Percentiles rank a stretch among this genome's conserved stretches.
These are phyloP conservation scores for Cinara cedri DNA, from an alignment of 2,888 invertebrate species.

Conservation along the genomic window DNA sequence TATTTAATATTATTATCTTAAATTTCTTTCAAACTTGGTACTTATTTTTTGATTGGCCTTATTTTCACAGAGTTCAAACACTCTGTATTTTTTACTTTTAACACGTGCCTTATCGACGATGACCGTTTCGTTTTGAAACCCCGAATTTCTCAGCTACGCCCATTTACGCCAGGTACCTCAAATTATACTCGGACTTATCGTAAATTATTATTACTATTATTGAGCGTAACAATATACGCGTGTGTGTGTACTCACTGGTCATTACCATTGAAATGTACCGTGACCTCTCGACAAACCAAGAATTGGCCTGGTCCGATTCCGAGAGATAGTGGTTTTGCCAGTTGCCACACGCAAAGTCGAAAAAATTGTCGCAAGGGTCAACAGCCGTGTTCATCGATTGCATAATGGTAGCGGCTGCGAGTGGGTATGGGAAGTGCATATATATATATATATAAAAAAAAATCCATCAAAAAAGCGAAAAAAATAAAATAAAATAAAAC, in stretches of 20 bases:
- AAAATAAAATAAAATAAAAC: too few species aligned
- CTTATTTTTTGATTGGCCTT: too few species aligned
- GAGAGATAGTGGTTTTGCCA: constrained; percentile 84
- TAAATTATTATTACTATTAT: neutral
- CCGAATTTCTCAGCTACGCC: neutral
- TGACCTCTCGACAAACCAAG: constrained; percentile 60
- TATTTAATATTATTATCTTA: too few species aligned
- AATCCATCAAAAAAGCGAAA: neutral
- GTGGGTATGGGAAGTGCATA: neutral
- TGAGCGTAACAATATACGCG: neutral
- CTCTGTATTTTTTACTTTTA: too few species aligned
- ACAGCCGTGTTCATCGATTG: constrained; percentile 76
- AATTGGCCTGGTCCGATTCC: constrained; percentile 74
- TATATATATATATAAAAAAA: neutral
- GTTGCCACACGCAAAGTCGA: constrained; percentile 84
- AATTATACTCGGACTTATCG: too few species aligned
- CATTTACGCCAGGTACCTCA: neutral
- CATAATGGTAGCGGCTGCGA: constrained; percentile 68
- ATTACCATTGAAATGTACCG: constrained; percentile 58
- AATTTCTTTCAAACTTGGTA: too few species aligned
- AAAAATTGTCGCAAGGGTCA: constrained; percentile 84
- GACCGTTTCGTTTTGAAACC: too few species aligned
- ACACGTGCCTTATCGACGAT: too few species aligned
- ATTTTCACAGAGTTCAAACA: too few species aligned
- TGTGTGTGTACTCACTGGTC: constrained; percentile 56